Conservation (phyloP, 2,888 invertebrate genomes). For the Philonicus albiceps region DNA sequence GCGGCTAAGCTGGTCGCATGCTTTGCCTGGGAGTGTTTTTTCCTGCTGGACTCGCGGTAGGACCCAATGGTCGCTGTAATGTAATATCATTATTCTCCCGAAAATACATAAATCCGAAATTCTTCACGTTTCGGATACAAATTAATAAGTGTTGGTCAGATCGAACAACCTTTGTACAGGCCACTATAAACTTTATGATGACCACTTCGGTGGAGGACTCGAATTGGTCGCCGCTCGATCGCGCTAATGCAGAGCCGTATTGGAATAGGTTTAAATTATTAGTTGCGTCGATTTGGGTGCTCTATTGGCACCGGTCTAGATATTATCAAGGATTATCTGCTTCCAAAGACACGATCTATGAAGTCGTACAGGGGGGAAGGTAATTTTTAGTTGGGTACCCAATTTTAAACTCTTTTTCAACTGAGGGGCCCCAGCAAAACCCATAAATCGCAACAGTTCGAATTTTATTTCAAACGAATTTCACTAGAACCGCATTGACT, state of each 20-base stretch:
- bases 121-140: conserved; percentile 41
- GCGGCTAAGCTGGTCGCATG: background rate
- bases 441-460: conserved; percentile 12
- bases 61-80: background rate
- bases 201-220: background rate
- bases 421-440: background rate
- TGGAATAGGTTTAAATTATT: conserved; percentile 11
- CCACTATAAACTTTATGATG: conserved; percentile 7
- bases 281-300: conserved; percentile 13
- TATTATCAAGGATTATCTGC: conserved; percentile 32
- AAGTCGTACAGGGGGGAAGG: background rate
- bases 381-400: background rate
- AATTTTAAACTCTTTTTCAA: background rate
- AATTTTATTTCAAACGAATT: background rate
- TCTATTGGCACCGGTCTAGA: conserved; percentile 13
- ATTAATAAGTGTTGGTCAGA: conserved; percentile 41
- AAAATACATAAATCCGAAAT: conserved; percentile 43
- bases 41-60: background rate
- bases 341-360: background rate
- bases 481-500: background rate
- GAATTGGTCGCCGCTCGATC: background rate
- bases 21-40: conserved; percentile 5
- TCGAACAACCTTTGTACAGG: background rate
- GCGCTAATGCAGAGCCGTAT: background rate
- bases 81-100: conserved; percentile 41